phyloP scores from a whole-genome alignment of 2,888 invertebrate genomes.

The Pterobdella sp. region DNA sequence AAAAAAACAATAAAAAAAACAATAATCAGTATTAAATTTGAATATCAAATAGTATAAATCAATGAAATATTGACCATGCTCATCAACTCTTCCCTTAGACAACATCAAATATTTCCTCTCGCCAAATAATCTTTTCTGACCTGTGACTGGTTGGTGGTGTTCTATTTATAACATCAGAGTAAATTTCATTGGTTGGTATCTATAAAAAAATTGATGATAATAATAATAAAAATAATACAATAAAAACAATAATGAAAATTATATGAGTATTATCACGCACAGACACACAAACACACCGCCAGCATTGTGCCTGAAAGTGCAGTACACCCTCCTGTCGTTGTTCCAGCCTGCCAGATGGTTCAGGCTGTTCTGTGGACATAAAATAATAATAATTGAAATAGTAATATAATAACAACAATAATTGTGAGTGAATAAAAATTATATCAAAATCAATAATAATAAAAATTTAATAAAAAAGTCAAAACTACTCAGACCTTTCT shows the following conservation, averaged over 20 bases:
- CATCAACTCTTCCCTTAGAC: slow-evolving; percentile 39
- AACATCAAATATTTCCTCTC: slow-evolving; percentile 39
- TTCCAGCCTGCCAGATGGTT: slow-evolving; percentile 28
- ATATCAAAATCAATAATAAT: not conserved
- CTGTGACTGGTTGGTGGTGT: not conserved
- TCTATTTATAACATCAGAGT: not conserved
- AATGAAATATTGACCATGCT: slow-evolving; percentile 27
- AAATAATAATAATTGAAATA: not conserved
- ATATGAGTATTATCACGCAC: slow-evolving; percentile 16
- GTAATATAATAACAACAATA: not conserved
- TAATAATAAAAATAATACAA: slow-evolving; percentile 6
- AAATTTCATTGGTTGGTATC: not conserved
- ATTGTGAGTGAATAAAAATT: not conserved
- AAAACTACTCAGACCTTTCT: not conserved
- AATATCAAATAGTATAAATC: not conserved
- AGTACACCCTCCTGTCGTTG: slow-evolving; percentile 32
- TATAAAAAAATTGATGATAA: not conserved
- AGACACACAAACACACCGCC: too few species aligned
- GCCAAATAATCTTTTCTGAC: slow-evolving; percentile 18
- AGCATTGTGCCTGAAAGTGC: slow-evolving; percentile 33
- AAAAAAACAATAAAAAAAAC: slow-evolving; percentile 2
- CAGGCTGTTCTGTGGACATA: slow-evolving; percentile 25
- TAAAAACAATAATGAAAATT: slow-evolving; percentile 13
- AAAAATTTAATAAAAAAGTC: not conserved
- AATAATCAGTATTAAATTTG: not conserved